Conservation (phyloP, 1,140 invertebrate genomes). For the Lethocerus indicus region DNA sequence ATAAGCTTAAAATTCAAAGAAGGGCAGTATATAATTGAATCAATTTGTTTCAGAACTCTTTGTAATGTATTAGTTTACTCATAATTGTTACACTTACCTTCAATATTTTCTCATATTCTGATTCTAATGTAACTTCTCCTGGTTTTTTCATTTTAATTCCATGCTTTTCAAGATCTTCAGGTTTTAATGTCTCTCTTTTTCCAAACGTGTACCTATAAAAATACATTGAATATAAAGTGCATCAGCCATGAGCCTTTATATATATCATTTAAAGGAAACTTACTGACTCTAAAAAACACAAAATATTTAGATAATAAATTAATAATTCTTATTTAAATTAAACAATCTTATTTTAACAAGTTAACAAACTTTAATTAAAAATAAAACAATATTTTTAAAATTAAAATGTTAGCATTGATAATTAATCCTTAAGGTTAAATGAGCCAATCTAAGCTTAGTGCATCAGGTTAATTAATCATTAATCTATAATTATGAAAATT, state of each 20-base stretch:
- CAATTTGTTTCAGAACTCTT: too few species aligned
- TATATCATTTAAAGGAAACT: too few species aligned
- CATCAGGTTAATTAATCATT: too few species aligned
- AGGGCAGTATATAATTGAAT: too few species aligned
- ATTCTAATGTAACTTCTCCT: conserved; percentile 47
- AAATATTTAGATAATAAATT: too few species aligned
- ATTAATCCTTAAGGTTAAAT: conserved; percentile 8
- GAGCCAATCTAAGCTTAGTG: background rate
- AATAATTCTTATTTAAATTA: background rate
- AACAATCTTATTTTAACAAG: background rate
- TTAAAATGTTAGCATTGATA: conserved; percentile 9
- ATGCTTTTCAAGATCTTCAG: conserved; percentile 39
- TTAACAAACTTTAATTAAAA: background rate
- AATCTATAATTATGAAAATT: too few species aligned
- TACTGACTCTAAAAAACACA: too few species aligned
- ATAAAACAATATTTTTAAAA: too few species aligned
- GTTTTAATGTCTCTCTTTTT: conserved; percentile 34
- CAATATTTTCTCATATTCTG: conserved; percentile 51
- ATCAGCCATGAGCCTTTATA: too few species aligned
- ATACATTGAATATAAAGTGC: too few species aligned
- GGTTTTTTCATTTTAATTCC: conserved; percentile 46
- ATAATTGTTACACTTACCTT: conserved; percentile 26
- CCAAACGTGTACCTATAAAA: conserved; percentile 44
- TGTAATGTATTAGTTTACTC: too few species aligned
- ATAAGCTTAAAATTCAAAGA: too few species aligned